Evolutionary conservation across 2,888 invertebrate genomes (phyloP), one percentile per base, ranked within the genome.

Genomic region (Prosapia bicincta): DNA sequence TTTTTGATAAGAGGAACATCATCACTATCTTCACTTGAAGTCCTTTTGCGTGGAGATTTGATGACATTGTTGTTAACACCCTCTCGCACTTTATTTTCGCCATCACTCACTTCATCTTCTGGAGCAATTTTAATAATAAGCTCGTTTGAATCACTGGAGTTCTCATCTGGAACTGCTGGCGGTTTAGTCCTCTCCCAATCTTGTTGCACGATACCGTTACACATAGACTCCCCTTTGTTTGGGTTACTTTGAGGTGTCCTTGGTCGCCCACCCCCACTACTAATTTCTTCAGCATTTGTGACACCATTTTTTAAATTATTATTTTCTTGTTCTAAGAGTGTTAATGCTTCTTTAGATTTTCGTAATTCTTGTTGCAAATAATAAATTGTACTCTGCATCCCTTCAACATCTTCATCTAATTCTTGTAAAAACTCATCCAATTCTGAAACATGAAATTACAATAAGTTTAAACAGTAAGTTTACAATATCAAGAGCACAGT

Each of bases 371-470:
- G 95, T 83, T 98, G 98, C 77, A 98, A 88, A 86, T 94, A 94
- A 85, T 95, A 89, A 83, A 98, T 97, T 78, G 98, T 98, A 84
- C 97, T 96, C 88, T 98, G 98, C 97, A 99, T 97, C 25, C 98
- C 98, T 86, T 99, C 99, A 54, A 98, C 95, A 85, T 98, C 98
- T 85, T 98, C 98, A 83, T 99, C 99, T 79, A 98, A 86, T 84
- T 98, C 98, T 85, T 96, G 94, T 69, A 99, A 89, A 85, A 98
- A 95, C 84, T 97, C 97, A 83, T 98, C 98, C 82, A 98, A 86
- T 86, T 99, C 98, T 95, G 89, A 71, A 83, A 84, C 78, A 73
- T 5, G 9, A 30, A 5, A 30, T 30, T 30, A 30, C 5, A 30
- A 30, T 30, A n/a, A n/a, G n/a, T n/a, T n/a, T n/a, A n/a, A n/a